Evolutionary conservation across 1,140 invertebrate genomes (phyloP).

Genomic region (Ephestia elutella): DNA sequence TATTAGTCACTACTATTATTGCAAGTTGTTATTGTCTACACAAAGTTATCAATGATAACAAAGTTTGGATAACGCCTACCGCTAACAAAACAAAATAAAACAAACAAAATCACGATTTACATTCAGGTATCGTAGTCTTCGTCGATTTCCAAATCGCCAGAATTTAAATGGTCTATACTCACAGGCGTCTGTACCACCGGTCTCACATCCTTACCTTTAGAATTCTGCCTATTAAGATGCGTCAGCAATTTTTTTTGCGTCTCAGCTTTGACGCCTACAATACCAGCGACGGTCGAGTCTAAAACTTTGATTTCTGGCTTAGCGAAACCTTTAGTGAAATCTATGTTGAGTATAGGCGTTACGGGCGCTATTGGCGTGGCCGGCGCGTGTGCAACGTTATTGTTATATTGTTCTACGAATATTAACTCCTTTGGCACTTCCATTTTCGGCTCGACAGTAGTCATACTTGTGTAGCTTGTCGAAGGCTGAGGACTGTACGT

Average conservation of each 20-base stretch:
- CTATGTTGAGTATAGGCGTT: conserved; percentile 61
- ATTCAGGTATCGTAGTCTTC: conserved; percentile 71
- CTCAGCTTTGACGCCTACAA: conserved; percentile 31
- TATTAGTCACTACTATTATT: too few species aligned
- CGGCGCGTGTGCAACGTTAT: conserved; percentile 13
- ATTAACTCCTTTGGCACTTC: conserved; percentile 35
- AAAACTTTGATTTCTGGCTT: conserved; percentile 64
- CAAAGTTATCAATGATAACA: not conserved
- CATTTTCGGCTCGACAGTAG: conserved; percentile 27
- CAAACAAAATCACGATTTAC: conserved; percentile 22
- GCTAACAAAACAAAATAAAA: not conserved
- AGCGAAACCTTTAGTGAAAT: conserved; percentile 51
- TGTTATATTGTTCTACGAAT: conserved; percentile 18
- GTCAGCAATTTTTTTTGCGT: conserved; percentile 25
- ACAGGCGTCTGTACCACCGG: conserved; percentile 18
- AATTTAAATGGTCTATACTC: conserved; percentile 52
- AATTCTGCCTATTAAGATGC: conserved; percentile 50
- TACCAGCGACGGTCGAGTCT: conserved; percentile 38
- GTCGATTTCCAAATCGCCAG: conserved; percentile 62
- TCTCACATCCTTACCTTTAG: conserved; percentile 41
- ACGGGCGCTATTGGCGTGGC: conserved; percentile 34
- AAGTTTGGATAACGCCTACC: not conserved
- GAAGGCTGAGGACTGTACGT: conserved; percentile 60
- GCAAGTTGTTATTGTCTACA: too few species aligned
- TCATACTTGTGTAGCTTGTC: conserved; percentile 43